Base-by-base conservation (phyloP, 2,113 vertebrate species). In the Lucifuga dentata region DNA sequence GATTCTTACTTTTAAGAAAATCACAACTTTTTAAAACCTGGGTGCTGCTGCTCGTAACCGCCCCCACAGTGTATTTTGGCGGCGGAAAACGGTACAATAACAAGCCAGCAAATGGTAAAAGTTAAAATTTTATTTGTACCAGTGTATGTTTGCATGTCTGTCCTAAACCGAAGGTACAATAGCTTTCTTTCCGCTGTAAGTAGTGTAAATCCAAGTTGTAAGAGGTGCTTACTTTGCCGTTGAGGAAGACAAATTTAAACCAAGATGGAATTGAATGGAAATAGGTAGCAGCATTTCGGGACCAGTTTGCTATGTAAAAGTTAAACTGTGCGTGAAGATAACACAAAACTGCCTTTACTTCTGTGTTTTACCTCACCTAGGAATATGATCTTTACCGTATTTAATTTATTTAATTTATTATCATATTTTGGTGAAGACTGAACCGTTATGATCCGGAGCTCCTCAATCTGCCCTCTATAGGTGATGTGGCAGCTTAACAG, bases 381-480 rank as follows among this genome's bases (percentile, higher is more conserved):
- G 11, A 8, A 0, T 11, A 1, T 2, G n/a, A n/a, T n/a, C n/a
- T n/a, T n/a, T n/a, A n/a, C n/a, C n/a, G n/a, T 5, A 49, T 35
- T 33, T 11, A 62, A 36, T 44, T 32, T 12, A 8, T 17, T 5
- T 35, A 5, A 44, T 11, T 59, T 16, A 26, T 19, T 1, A 8
- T 44, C 9, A 9, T 8, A 5, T 23, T 24, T 50, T 56, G 32
- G 24, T 41, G 20, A 39, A 44, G 43, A 41, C 13, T 58, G 53
- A 70, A 45, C 58, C 24, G 13, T 71, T 48, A 41, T 39, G 15
- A 32, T 44, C 12, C 36, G 39, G 17, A 33, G 8, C 38, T 36
- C 60, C 33, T 10, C 10, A 17, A 15, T 33, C 49, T 74, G 69
- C 72, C 79, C 60, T 71, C 75, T 80, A 32, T 24, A 61, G 78